Conservation (phyloP, 2,113 vertebrate genomes). For the Cinclus cinclus region DNA sequence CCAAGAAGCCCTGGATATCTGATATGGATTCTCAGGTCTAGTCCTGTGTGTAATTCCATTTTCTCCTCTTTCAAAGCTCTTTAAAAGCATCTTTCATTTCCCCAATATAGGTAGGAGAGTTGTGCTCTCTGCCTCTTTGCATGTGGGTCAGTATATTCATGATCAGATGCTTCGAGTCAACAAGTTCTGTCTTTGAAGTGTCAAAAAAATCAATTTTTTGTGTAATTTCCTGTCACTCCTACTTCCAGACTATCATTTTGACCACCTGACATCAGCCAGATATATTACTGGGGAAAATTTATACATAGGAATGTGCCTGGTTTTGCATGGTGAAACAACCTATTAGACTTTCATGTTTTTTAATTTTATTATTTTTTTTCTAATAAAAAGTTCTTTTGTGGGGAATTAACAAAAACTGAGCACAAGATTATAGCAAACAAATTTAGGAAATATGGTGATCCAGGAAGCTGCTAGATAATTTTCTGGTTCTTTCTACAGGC, state of each 20-base stretch:
- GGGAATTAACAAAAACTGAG: neutral
- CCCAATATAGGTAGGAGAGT: neutral
- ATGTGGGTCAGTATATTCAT: neutral
- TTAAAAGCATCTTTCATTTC: neutral
- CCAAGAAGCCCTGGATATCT: neutral
- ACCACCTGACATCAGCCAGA: neutral
- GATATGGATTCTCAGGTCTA: neutral
- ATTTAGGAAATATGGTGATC: neutral
- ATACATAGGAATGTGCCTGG: neutral
- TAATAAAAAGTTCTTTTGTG: neutral
- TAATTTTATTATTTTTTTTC: neutral
- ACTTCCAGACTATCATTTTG: neutral
- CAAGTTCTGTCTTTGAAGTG: neutral
- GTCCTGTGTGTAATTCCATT: neutral
- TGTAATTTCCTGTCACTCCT: neutral
- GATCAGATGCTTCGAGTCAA: neutral
- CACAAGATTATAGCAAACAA: neutral
- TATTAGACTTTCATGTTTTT: neutral
- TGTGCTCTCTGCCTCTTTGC: neutral
- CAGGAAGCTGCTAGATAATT: neutral
- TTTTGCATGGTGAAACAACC: neutral
- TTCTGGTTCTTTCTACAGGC: neutral
- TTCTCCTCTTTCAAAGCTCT: neutral
- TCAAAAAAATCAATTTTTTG: neutral
- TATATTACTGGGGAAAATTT: neutral